phyloP scores from a whole-genome alignment of 92 coral and sea anemone species.

The Paragorgia papillata region DNA sequence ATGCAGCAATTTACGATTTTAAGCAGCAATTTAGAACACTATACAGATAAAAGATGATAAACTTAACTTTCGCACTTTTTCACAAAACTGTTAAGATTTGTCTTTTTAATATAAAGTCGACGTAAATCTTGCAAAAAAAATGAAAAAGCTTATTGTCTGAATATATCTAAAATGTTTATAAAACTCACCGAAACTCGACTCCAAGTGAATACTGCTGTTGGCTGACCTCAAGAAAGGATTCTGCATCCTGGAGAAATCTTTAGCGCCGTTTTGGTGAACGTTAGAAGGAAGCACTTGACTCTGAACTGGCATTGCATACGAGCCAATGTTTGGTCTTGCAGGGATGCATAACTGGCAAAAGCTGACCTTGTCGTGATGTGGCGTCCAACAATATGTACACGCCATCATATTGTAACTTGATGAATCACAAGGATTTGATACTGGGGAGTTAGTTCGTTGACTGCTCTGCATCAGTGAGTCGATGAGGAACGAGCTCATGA shows the following conservation, averaged over 20 bases:
- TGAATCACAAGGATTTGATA: conserved; percentile 65
- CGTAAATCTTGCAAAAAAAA: neutral
- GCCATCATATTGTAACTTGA: conserved; percentile 83
- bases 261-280: conserved; percentile 73
- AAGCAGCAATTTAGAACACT: conserved; percentile 15
- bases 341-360: conserved; percentile 96
- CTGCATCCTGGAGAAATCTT: conserved; percentile 83
- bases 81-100: neutral
- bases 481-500: conserved; percentile 95
- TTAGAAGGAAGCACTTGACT: conserved; percentile 78
- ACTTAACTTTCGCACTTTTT: neutral
- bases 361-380: conserved; percentile 85
- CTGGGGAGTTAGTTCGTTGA: conserved; percentile 72
- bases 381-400: conserved; percentile 98
- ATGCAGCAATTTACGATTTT: no score
- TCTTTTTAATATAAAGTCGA: no score
- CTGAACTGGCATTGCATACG: conserved; percentile 82
- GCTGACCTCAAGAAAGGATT: conserved; percentile 73
- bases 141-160: no score
- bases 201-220: conserved; percentile 79
- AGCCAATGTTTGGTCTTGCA: conserved; percentile 68
- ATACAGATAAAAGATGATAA: conserved; percentile 22
- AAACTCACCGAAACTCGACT: conserved; percentile 83
- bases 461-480: conserved; percentile 93
- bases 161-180: no score